Percentiles rank a stretch among this genome's conserved stretches.
phyloP scores from a whole-genome alignment of 2,797 vertebrate genomes.

The Sebastes kiyomatsui region DNA sequence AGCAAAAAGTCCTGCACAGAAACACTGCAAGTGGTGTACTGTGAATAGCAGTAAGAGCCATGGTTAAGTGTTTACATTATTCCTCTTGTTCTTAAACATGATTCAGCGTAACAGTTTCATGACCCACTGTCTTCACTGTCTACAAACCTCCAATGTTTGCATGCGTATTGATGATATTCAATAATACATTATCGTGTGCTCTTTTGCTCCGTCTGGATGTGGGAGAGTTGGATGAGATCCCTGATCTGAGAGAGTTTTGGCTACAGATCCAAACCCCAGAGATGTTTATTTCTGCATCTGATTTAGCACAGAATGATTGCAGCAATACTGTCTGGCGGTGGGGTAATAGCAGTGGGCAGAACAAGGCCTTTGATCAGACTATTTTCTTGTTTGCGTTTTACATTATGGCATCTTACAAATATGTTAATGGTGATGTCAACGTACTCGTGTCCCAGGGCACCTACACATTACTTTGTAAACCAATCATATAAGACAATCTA shows the following conservation, averaged over 20 bases:
- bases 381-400: conserved; percentile 63
- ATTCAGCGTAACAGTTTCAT: neutral
- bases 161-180: neutral
- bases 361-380: conserved; percentile 61
- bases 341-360: conserved; percentile 60
- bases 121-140: neutral
- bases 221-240: conserved; percentile 48
- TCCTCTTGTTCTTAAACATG: neutral
- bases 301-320: conserved; percentile 70
- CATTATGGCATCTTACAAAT: conserved; percentile 66
- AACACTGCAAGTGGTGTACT: neutral
- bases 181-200: conserved; percentile 3
- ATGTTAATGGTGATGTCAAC: conserved; percentile 57
- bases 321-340: conserved; percentile 67
- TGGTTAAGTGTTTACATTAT: neutral
- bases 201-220: conserved; percentile 36
- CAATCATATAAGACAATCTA: conserved; percentile 30
- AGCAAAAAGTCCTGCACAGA: neutral
- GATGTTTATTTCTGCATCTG: conserved; percentile 78
- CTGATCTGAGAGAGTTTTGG: conserved; percentile 57
- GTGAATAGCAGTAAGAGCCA: neutral
- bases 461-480: conserved; percentile 33
- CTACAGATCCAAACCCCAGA: conserved; percentile 57
- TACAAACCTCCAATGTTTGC: neutral
- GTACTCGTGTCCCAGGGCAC: conserved; percentile 29